Conservation (phyloP, 2,113 vertebrate genomes). For the Poeciliopsis retropinna region DNA sequence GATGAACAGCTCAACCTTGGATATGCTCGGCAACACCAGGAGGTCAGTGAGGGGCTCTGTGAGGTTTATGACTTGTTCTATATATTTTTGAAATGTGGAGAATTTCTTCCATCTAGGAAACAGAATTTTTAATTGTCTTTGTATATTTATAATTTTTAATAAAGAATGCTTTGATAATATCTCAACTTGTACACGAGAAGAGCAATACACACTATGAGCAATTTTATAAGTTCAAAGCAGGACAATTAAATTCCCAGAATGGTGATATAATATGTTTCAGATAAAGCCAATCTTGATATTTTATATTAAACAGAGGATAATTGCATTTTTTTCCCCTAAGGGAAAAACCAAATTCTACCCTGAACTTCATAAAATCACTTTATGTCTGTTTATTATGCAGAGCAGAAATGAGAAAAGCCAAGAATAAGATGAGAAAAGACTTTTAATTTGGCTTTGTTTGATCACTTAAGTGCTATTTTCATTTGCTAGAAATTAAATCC, state of each 20-base stretch:
- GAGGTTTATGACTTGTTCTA: background rate
- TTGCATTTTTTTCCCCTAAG: constrained; percentile 29
- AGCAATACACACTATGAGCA: background rate
- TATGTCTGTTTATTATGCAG: constrained; percentile 26
- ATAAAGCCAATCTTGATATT: constrained; percentile 22
- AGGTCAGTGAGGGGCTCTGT: constrained; percentile 76
- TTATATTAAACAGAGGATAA: constrained; percentile 41
- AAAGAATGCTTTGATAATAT: background rate
- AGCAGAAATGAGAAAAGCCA: constrained; percentile 17
- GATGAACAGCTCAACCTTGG: constrained; percentile 84
- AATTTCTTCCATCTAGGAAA: background rate
- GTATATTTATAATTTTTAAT: background rate
- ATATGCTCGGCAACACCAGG: constrained; percentile 80
- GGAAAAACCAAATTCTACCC: background rate
- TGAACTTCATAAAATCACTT: constrained; percentile 35
- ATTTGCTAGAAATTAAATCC: constrained; percentile 20
- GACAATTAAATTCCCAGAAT: constrained; percentile 22
- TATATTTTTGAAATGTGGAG: too few species aligned
- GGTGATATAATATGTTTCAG: constrained; percentile 19
- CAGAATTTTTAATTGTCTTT: background rate
- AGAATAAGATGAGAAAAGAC: constrained; percentile 13
- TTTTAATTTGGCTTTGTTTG: constrained; percentile 47
- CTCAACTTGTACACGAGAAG: background rate
- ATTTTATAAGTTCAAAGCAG: constrained; percentile 14
- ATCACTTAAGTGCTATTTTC: constrained; percentile 37